phyloP scores from a whole-genome alignment of 1,140 invertebrate genomes.

The Drosophila auraria region DNA sequence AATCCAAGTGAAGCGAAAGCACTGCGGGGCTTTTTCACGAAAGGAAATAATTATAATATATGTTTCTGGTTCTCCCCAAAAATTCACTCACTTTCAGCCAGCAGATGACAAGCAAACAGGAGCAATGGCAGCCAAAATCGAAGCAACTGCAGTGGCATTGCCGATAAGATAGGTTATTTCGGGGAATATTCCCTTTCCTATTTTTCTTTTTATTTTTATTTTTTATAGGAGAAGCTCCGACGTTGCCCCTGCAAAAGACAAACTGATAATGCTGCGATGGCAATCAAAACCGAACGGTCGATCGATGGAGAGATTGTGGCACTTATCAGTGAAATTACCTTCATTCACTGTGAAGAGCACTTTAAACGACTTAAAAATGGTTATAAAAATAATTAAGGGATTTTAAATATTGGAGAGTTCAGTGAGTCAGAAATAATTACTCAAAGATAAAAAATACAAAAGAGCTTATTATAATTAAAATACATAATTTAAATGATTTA shows the following conservation, averaged over 20 bases:
- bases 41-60: neutral
- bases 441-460: neutral
- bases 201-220: slow-evolving; percentile 7
- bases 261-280: slow-evolving; percentile 49
- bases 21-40: slow-evolving; percentile 61
- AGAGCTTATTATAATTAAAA: too few species aligned
- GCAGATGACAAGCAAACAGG: slow-evolving; percentile 19
- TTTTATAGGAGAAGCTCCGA: slow-evolving; percentile 21
- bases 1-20: slow-evolving; percentile 80
- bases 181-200: slow-evolving; percentile 15
- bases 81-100: slow-evolving; percentile 58
- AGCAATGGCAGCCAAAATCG: slow-evolving; percentile 40
- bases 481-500: neutral
- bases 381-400: neutral
- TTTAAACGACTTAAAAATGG: neutral
- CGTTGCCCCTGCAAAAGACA: slow-evolving; percentile 42
- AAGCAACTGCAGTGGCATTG: slow-evolving; percentile 52
- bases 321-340: slow-evolving; percentile 26
- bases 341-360: slow-evolving; percentile 19
- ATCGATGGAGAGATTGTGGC: slow-evolving; percentile 23
- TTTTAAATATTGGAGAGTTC: neutral
- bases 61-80: neutral
- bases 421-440: too few species aligned
- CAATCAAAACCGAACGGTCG: slow-evolving; percentile 20
- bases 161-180: slow-evolving; percentile 37